Conservation (phyloP, 2,113 vertebrate genomes). For the Nothobranchius kuhntae region DNA sequence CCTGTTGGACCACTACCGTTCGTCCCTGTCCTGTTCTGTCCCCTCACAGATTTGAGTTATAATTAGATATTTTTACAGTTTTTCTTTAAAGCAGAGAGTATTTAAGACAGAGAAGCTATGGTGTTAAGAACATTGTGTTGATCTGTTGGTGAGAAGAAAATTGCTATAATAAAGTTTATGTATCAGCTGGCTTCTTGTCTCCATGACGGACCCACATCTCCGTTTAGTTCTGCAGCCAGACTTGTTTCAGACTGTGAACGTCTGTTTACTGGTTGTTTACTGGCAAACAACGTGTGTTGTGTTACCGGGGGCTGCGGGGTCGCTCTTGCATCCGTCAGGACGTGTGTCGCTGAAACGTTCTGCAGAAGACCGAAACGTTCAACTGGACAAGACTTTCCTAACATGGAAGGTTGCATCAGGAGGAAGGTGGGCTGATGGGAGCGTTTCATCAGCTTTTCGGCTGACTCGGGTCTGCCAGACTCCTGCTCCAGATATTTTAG, state of each 20-base stretch:
- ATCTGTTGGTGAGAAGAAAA: slow-evolving; percentile 71
- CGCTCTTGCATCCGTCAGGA: too few relatives aligned
- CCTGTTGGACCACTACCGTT: slow-evolving; percentile 40
- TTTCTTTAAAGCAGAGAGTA: slow-evolving; percentile 82
- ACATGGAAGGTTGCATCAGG: too few relatives aligned
- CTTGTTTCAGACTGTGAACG: neutral
- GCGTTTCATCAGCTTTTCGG: too few relatives aligned
- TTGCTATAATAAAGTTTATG: slow-evolving; percentile 79
- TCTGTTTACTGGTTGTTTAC: neutral
- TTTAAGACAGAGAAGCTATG: slow-evolving; percentile 81
- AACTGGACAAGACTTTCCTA: too few relatives aligned
- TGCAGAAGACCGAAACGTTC: too few relatives aligned
- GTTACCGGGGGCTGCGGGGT: too few relatives aligned
- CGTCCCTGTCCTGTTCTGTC: slow-evolving; percentile 19
- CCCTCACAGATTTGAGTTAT: slow-evolving; percentile 78
- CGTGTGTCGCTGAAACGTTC: too few relatives aligned
- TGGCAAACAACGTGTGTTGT: neutral
- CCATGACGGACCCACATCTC: neutral
- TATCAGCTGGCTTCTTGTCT: neutral
- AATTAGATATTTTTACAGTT: slow-evolving; percentile 85
- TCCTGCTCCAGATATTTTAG: too few relatives aligned
- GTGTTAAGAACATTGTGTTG: slow-evolving; percentile 76
- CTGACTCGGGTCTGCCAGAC: too few relatives aligned
- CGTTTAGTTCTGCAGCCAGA: neutral
- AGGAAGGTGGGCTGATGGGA: too few relatives aligned